These are phyloP conservation scores for Hydrozoanthus tunicans DNA, from an alignment of 64 coral and sea anemone genomes.

Conservation along the genomic window DNA sequence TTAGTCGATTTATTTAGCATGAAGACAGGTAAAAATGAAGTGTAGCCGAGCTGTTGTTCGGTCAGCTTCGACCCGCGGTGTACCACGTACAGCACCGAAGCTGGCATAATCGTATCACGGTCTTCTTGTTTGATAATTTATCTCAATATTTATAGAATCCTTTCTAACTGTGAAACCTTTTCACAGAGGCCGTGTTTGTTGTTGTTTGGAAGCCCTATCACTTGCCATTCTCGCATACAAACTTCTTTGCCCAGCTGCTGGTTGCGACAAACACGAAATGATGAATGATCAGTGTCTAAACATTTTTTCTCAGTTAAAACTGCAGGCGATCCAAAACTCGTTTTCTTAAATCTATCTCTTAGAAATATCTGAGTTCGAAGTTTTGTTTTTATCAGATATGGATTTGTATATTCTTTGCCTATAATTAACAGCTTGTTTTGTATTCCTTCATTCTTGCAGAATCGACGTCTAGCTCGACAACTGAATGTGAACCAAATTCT, in stretches of 20 bases:
- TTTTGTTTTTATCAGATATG: neutral
- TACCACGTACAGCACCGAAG: neutral
- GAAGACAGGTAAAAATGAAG: conserved; percentile 16
- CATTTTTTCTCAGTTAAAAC: neutral
- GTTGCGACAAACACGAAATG: neutral
- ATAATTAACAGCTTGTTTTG: neutral
- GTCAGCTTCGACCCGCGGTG: too few relatives aligned
- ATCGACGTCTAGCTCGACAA: conserved; percentile 42
- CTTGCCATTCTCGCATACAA: neutral
- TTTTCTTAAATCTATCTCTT: neutral
- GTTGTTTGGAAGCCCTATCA: conserved; percentile 2
- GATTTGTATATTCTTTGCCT: neutral
- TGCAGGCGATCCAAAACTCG: neutral
- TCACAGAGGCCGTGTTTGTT: neutral
- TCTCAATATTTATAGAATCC: conserved; percentile 18
- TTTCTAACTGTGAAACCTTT: neutral
- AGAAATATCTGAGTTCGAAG: neutral
- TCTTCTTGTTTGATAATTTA: neutral
- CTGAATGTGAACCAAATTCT: conserved; percentile 40
- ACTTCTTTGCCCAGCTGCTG: conserved; percentile 33
- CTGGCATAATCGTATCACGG: neutral
- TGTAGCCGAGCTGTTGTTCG: neutral
- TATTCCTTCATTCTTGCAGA: conserved; percentile 8
- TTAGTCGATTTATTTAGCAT: neutral
- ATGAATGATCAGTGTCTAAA: conserved; percentile 4